Base-by-base conservation (phyloP, 2,888 invertebrate species). In the Spisula subtruncata region DNA sequence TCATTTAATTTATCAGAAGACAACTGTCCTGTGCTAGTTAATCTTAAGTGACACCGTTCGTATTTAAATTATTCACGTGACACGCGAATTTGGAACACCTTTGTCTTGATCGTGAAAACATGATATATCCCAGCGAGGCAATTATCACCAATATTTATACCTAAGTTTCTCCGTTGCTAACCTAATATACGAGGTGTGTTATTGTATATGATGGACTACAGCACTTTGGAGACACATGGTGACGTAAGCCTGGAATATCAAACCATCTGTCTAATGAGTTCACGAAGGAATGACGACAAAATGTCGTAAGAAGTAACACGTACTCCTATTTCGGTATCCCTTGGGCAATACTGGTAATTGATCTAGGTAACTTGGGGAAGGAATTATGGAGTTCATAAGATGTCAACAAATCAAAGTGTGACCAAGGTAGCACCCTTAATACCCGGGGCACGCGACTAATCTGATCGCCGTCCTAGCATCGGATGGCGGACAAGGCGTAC, bases 1-100 rank as follows among this genome's bases (percentile, higher is more conserved):
- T 81, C 81, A 86, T 86, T 48, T 51, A 86, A 86, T 86, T 81
- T 56, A 51, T 60, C 54, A 48, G 29, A 82, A 56, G 25, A 56
- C 81, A 71, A n/a, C n/a, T n/a, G n/a, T n/a, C n/a, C n/a, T 82
- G 18, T 81, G 81, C 66, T 81, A 48, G 81, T 81, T 81, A 81
- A 51, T 46, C 20, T n/a, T 71, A 20, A 20, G 46, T 25, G 83
- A 32, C 83, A 83, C 83, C 83, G 46, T 60, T 25, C 46, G 14
- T 35, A 66, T 83, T 35, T 75, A 46, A 75, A 84, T 84, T 84
- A 84, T 84, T 84, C n/a, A 75, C 46, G 75, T 20, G 29, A 75
- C 66, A 66, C 48, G 84, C 75, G 51, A 84, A 20, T 84, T 66
- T 16, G 75, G 4, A 12, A 75, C 75, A 84, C 51, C 32, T 35